Conservation (phyloP, 2,113 vertebrate genomes). For the Hiodon tergisus region DNA sequence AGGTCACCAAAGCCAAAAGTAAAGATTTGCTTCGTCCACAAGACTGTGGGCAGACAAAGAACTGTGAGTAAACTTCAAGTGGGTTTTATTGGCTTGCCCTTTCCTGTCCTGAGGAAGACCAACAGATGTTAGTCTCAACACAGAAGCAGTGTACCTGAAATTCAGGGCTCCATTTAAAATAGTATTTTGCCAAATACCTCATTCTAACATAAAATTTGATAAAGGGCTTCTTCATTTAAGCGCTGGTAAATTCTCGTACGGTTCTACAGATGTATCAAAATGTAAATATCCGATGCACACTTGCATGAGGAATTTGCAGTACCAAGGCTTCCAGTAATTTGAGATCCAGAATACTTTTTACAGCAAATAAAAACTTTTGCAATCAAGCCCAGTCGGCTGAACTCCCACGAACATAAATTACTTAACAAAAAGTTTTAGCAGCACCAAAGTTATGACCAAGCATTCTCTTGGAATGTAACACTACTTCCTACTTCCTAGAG, state of each 20-base stretch:
- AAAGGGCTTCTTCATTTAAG: too few relatives aligned
- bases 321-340: conserved; percentile 1
- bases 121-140: conserved; percentile 50
- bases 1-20: conserved; percentile 52
- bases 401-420: too few relatives aligned
- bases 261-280: conserved; percentile 39
- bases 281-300: conserved; percentile 48
- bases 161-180: not conserved
- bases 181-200: not conserved
- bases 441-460: not conserved
- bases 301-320: conserved; percentile 51
- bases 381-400: not conserved
- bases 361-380: not conserved
- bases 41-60: conserved; percentile 51
- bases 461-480: not conserved
- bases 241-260: not conserved
- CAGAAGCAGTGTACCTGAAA: not conserved
- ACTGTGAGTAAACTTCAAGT: conserved; percentile 56
- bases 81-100: conserved; percentile 54
- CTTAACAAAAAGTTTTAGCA: too few relatives aligned
- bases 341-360: not conserved
- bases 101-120: conserved; percentile 40
- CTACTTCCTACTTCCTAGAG: not conserved
- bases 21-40: conserved; percentile 65
- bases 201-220: not conserved